Evolutionary conservation across 2,888 invertebrate genomes (phyloP).

Genomic region (Ochropleura leucogaster): DNA sequence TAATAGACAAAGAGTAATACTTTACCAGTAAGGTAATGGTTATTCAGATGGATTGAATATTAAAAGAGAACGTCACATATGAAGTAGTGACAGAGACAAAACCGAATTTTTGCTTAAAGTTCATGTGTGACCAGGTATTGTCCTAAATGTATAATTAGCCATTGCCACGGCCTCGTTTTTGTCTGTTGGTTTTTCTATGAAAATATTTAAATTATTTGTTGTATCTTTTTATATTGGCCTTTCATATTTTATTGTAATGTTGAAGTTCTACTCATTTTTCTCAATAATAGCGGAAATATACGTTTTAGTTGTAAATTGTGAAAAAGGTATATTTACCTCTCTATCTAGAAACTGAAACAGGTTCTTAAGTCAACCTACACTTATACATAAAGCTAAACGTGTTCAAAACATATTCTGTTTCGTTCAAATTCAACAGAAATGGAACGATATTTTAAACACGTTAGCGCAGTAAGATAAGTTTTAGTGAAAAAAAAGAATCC

Average conservation of each 20-base stretch:
- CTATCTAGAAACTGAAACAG: background rate
- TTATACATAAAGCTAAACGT: background rate
- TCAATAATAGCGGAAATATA: constrained; percentile 17
- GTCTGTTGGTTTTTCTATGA: constrained; percentile 34
- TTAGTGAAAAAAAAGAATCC: background rate
- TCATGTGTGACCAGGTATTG: background rate
- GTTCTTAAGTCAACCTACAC: background rate
- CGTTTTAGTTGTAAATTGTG: background rate
- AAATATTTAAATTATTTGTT: constrained; percentile 16
- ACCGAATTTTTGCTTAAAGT: background rate
- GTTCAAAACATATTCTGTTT: background rate
- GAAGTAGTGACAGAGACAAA: background rate
- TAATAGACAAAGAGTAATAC: background rate
- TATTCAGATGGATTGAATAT: no score
- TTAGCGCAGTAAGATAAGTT: background rate
- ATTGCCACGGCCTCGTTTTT: constrained; percentile 5
- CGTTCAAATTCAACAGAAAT: background rate
- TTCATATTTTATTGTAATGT: constrained; percentile 28
- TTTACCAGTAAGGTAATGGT: no score
- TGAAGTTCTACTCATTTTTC: constrained; percentile 33
- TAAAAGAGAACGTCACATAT: background rate
- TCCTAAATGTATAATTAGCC: constrained; percentile 23
- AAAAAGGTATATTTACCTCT: background rate
- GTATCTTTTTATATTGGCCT: constrained; percentile 15
- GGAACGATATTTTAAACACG: background rate